A percentile compares a stretch with the other conserved stretches of the same genome.
Conservation (phyloP, 2,797 vertebrate genomes). For the Vultur gryphus region DNA sequence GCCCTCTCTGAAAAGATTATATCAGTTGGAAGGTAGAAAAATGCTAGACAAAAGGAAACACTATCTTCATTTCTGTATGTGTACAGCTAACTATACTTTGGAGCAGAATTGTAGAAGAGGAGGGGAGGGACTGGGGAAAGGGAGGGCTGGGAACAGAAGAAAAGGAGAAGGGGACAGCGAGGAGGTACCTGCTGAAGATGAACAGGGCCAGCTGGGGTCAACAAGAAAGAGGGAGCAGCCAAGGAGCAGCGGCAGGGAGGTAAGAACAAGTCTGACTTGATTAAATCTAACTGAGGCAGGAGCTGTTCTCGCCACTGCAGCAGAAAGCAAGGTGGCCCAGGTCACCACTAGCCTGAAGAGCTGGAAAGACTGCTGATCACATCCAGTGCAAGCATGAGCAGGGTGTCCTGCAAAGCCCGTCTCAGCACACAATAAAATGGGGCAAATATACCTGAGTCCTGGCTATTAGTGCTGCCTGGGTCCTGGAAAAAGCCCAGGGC, state of each 20-base stretch:
- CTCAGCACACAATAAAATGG: not conserved
- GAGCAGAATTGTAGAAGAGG: not conserved
- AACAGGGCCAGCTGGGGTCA: not conserved
- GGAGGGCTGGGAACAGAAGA: not conserved
- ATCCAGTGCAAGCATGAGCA: not conserved
- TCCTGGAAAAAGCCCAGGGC: not conserved
- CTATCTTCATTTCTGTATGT: not conserved
- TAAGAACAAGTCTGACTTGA: not conserved
- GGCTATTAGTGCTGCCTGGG: not conserved
- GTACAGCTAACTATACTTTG: not conserved
- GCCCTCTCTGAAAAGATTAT: not conserved
- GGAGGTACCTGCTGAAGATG: not conserved
- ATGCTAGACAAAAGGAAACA: not conserved
- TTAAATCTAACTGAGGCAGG: not conserved
- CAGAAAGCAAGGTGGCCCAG: not conserved
- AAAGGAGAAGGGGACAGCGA: not conserved
- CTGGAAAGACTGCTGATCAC: not conserved
- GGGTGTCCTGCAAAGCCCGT: not conserved
- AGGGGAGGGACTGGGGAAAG: not conserved
- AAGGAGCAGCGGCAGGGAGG: not conserved
- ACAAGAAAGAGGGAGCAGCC: not conserved
- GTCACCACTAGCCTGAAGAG: not conserved
- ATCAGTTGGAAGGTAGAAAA: not conserved
- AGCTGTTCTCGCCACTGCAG: not conserved
- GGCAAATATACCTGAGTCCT: not conserved